Evolutionary conservation across 2,113 vertebrate species (phyloP).

Genomic region (Ascaphus truei): DNA sequence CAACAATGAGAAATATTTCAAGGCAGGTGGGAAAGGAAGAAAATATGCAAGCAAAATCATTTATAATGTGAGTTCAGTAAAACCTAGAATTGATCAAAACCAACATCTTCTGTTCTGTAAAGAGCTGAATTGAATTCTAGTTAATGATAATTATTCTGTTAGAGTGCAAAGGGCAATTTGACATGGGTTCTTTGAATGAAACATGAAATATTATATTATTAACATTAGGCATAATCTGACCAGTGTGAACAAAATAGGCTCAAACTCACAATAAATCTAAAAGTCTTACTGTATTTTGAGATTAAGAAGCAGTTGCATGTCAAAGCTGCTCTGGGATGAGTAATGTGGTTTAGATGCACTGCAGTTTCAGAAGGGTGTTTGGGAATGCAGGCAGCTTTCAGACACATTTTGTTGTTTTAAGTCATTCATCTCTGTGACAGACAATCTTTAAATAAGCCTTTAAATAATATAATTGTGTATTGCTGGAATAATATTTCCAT

Average conservation of each 20-base stretch:
- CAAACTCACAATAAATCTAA: constrained; percentile 28
- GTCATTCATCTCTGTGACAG: constrained; percentile 15
- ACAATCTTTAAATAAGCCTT: too few relatives aligned
- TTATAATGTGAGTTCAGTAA: too few relatives aligned
- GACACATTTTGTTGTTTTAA: constrained; percentile 1
- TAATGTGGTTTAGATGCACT: constrained; percentile 25
- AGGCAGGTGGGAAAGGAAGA: too few relatives aligned
- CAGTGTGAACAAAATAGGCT: constrained; percentile 32
- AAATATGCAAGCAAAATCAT: too few relatives aligned
- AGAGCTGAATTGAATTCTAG: not conserved
- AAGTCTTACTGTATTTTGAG: constrained; percentile 31
- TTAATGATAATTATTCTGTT: constrained; percentile 26
- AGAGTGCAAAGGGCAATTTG: constrained; percentile 30
- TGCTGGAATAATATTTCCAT: too few relatives aligned
- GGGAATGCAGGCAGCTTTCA: not conserved
- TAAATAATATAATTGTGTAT: too few relatives aligned
- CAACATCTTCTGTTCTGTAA: too few relatives aligned
- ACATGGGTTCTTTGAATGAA: constrained; percentile 23
- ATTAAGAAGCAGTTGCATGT: constrained; percentile 34
- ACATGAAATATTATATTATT: constrained; percentile 25
- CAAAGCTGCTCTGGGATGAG: constrained; percentile 27
- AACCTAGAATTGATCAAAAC: too few relatives aligned
- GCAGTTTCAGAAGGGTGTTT: constrained; percentile 23
- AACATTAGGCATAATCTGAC: constrained; percentile 30
- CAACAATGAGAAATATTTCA: too few relatives aligned